Conservation (phyloP, 1,140 invertebrate genomes). For the Procambarus virginalis region DNA sequence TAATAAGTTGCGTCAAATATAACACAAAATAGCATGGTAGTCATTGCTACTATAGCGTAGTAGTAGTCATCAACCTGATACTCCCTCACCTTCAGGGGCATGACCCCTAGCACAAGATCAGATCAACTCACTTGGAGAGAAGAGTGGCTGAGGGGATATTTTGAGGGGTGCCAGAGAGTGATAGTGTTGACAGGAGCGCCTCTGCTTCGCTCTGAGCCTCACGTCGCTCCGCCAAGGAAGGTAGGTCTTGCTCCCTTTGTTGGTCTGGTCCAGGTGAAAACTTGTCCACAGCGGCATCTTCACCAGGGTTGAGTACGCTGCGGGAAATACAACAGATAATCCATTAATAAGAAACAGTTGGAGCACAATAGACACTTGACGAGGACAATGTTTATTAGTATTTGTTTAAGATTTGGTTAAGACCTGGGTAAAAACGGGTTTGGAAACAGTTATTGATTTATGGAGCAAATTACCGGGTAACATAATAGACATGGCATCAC, state of each 20-base stretch:
- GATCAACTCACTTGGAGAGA: slow-evolving; percentile 23
- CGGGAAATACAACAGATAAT: background rate
- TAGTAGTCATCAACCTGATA: too few relatives aligned
- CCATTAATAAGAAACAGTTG: too few relatives aligned
- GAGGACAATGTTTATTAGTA: too few relatives aligned
- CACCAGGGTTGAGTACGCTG: slow-evolving; percentile 40
- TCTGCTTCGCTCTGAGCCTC: slow-evolving; percentile 8
- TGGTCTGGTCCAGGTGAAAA: slow-evolving; percentile 3
- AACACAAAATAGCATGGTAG: too few relatives aligned
- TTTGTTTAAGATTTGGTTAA: too few relatives aligned
- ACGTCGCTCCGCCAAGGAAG: slow-evolving; percentile 32
- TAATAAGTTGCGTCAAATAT: background rate
- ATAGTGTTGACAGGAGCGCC: slow-evolving; percentile 19
- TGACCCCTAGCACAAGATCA: background rate
- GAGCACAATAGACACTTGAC: too few relatives aligned
- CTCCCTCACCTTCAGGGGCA: too few relatives aligned
- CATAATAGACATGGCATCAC: too few relatives aligned
- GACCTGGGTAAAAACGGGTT: too few relatives aligned
- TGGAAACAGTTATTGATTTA: too few relatives aligned
- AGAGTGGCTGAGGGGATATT: slow-evolving; percentile 24
- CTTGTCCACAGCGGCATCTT: slow-evolving; percentile 56
- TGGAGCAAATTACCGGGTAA: too few relatives aligned
- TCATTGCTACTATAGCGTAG: too few relatives aligned
- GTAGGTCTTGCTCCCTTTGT: background rate
- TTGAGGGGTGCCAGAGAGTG: background rate